These are phyloP conservation scores for Andrena bicolor DNA, from an alignment of 2,888 invertebrate genomes.

Conservation along the genomic window DNA sequence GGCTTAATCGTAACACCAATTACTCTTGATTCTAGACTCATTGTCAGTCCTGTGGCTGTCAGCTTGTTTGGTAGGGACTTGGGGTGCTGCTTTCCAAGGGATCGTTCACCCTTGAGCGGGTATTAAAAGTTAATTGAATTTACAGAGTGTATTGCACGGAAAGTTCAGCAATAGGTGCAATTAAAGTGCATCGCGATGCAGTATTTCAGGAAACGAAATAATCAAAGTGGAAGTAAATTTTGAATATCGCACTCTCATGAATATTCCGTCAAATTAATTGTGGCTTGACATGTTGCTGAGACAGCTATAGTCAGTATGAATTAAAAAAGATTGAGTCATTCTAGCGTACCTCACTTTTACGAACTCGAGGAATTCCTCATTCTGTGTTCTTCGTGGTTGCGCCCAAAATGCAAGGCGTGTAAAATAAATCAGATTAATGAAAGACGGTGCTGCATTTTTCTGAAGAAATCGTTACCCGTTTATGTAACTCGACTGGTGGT, in stretches of 20 bases:
- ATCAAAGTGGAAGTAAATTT: no score
- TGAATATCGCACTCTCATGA: no score
- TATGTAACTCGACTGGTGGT: conserved; percentile 14
- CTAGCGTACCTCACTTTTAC: not conserved
- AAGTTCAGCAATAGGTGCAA: not conserved
- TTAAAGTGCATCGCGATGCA: not conserved
- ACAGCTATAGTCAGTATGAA: not conserved
- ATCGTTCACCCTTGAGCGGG: not conserved
- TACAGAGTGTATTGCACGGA: not conserved
- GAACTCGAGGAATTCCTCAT: conserved; percentile 26
- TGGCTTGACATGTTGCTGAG: not conserved
- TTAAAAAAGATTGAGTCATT: conserved; percentile 2
- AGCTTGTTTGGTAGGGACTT: not conserved
- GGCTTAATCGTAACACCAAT: not conserved
- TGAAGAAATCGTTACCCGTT: conserved; percentile 17
- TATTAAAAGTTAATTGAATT: not conserved
- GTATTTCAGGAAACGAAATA: no score
- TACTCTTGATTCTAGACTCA: no score
- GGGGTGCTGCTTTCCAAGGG: not conserved
- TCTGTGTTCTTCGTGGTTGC: conserved; percentile 22
- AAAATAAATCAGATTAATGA: conserved; percentile 16
- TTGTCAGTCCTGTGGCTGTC: not conserved
- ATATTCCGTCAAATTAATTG: not conserved
- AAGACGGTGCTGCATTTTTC: conserved; percentile 9
- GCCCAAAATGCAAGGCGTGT: conserved; percentile 21